Evolutionary conservation across 1,140 invertebrate genomes (phyloP).

Genomic region (Drosophila grimshawi): DNA sequence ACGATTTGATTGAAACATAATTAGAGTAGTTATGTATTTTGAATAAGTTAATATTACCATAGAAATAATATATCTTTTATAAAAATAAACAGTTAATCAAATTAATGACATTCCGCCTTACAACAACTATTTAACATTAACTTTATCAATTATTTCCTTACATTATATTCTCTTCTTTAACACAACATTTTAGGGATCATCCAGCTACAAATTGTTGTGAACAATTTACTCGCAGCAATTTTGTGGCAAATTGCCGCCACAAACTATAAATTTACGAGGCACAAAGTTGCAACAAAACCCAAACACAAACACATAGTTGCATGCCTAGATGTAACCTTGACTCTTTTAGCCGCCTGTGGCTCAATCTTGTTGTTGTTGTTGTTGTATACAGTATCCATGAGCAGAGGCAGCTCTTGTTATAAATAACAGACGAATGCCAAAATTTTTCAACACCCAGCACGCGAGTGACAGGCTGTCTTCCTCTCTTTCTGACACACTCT

Average conservation of each 20-base stretch:
- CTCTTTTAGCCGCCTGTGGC: constrained; percentile 47
- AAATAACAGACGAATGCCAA: constrained; percentile 58
- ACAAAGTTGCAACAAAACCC: constrained; percentile 50
- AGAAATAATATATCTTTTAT: not conserved
- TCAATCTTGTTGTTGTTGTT: constrained; percentile 13
- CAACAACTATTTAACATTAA: not conserved
- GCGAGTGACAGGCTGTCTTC: constrained; percentile 32
- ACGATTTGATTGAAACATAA: no score
- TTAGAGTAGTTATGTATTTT: no score
- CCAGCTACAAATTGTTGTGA: constrained; percentile 5
- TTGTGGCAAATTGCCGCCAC: constrained; percentile 27
- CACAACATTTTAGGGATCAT: not conserved
- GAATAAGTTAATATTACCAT: no score
- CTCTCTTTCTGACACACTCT: constrained; percentile 1
- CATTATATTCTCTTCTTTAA: no score
- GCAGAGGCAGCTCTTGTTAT: constrained; percentile 48
- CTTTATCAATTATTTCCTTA: not conserved
- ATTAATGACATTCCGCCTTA: not conserved
- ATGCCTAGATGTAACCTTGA: constrained; percentile 70
- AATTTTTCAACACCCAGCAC: constrained; percentile 59
- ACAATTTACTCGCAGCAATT: constrained; percentile 49
- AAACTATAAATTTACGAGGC: constrained; percentile 66
- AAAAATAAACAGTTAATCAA: not conserved
- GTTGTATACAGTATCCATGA: constrained; percentile 49
- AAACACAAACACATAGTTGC: constrained; percentile 36